Evolutionary conservation across 2,113 vertebrate genomes (phyloP), one percentile per base, ranked within the genome.

Genomic region (Nannospalax galili): DNA sequence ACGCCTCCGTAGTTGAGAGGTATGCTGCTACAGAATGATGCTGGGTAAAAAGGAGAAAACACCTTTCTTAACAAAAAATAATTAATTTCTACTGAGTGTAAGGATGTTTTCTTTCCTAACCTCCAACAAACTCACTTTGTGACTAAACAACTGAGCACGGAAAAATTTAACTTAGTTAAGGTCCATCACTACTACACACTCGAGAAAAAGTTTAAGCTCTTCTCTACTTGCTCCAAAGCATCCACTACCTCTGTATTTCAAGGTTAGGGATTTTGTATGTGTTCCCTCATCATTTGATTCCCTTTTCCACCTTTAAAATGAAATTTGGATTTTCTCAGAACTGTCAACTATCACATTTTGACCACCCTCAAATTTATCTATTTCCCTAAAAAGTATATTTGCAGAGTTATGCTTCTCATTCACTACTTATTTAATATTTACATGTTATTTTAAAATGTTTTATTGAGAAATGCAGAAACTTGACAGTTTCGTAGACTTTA

Each of bases 91-190:
- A 65, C 19, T 95, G 60, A 80, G 1, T 91, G 35, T 17, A 22
- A 82, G 20, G 19, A 24, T 85, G 28, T 58, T 96, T 90, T 90
- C 70, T 96, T 94, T 26, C 3, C 52, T 70, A 84, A 90, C 3
- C 48, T 92, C 45, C 7, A 62, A 73, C 24, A 60, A 72, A 24
- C n/a, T 95, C 42, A 90, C 93, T 90, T 80, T 70, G 87, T 65
- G 79, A 35, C 82, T 30, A 67, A 95, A 73, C 1, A 65, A 92
- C 17, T 81, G 56, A 81, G 85, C 4, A 62, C 87, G 15, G 20
- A 87, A 2, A 52, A 84, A 3, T 84, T 37, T 72, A 70, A 4
- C 9, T 91, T 65, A 58, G 12, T 26, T 40, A 95, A 95, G 42
- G 72, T 73, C 28, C 77, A 37, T 40, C 0, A 42, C 56, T 75